Percentiles rank a stretch among this genome's conserved stretches.
These are phyloP conservation scores for Andrena chrysosceles DNA, from an alignment of 2,888 invertebrate species.

Conservation along the genomic window DNA sequence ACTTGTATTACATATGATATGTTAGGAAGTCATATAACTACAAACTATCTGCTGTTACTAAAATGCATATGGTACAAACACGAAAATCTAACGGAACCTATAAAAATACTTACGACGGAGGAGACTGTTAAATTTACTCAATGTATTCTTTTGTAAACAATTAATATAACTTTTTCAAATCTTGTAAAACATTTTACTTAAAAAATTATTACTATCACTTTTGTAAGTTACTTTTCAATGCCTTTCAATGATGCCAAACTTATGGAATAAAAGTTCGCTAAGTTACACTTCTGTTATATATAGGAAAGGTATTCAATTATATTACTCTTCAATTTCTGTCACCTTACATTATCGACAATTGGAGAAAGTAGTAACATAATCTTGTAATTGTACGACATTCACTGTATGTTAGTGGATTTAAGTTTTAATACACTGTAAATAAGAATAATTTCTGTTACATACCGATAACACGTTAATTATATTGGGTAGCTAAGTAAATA, in stretches of 20 bases:
- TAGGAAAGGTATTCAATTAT: neutral
- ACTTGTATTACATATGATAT: too few relatives aligned
- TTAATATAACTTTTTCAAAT: neutral
- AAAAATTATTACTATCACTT: neutral
- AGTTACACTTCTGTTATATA: neutral
- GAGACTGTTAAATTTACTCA: too few relatives aligned
- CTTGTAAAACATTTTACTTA: neutral
- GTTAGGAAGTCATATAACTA: too few relatives aligned
- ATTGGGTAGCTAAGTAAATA: neutral
- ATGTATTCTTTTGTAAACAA: too few relatives aligned
- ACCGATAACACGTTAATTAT: slow-evolving; percentile 1
- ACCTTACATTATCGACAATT: neutral
- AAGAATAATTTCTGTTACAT: neutral
- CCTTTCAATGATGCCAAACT: neutral
- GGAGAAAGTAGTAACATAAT: neutral
- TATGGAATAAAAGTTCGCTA: neutral
- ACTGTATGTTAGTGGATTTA: neutral
- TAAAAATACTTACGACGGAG: too few relatives aligned
- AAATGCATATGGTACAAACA: too few relatives aligned
- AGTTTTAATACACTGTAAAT: neutral
- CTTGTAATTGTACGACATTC: neutral
- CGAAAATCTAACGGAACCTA: too few relatives aligned
- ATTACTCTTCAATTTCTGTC: neutral
- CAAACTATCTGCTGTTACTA: too few relatives aligned
- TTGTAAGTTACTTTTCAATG: neutral